Evolutionary conservation across 2,888 invertebrate species (phyloP), one percentile per base, ranked within the genome.

Genomic region (Tillus elongatus): DNA sequence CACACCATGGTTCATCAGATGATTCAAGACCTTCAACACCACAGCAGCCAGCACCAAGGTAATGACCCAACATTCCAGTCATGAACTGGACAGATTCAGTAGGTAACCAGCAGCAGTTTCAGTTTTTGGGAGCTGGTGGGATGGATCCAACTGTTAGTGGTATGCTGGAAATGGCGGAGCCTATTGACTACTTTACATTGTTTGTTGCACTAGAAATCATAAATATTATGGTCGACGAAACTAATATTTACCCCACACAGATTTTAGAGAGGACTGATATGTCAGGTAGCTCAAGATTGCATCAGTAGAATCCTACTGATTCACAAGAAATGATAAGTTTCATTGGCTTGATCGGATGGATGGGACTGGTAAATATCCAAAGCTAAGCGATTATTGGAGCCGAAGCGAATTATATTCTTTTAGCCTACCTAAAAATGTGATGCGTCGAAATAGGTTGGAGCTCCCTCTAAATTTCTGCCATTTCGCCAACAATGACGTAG

Each of bases 71-170:
- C 29, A 29, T 29, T 29, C 29, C 29, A 29, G 29, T n/a, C 11
- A 29, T 29, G n/a, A 29, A 29, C 8, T 27, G 15, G 33, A 15
- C 33, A 10, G 13, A 32, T 32, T 15, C n/a, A n/a, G 33, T 32
- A 15, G 33, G 33, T n/a, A 32, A 15, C 14, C 33, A 29, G 10
- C n/a, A 32, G 16, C 33, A 32, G 9, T 32, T 32, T 32, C 33
- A 13, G 14, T 32, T 32, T 15, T 15, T 11, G 16, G 33, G 33
- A 15, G 12, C 14, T 13, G 33, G 2, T 32, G 33, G 33, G 10
- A 24, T 32, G 33, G 33, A 32, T 32, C 33, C 33, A 32, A 32
- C 33, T 15, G 16, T n/a, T n/a, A n/a, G 15, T 13, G 33, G 15
- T 15, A 32, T 32, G 15, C 16, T 32, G 33, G 33, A 12, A 15